Conservation (phyloP, 2,888 invertebrate genomes). For the Hypercompe scribonia region DNA sequence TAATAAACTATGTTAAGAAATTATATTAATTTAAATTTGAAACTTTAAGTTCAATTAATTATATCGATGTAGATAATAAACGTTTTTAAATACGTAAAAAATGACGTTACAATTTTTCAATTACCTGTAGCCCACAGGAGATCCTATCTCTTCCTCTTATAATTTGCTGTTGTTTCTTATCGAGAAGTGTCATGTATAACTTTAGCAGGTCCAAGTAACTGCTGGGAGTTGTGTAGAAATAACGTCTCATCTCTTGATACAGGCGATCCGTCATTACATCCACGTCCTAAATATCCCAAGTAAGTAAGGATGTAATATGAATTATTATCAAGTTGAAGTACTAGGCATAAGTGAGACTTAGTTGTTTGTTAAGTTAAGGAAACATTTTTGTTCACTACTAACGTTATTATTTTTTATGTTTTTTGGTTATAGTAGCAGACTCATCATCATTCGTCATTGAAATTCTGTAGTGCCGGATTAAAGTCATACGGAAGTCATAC, state of each 20-base stretch:
- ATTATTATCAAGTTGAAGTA: neutral
- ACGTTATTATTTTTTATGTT: neutral
- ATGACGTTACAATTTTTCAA: neutral
- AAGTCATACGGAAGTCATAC: no score
- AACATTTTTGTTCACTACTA: neutral
- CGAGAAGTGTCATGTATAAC: conserved; percentile 90
- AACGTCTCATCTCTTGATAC: conserved; percentile 93
- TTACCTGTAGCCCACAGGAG: conserved; percentile 89
- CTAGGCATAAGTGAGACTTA: neutral
- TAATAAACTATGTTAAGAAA: no score
- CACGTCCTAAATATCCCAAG: conserved; percentile 87
- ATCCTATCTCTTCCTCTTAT: conserved; percentile 89
- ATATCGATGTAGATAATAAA: neutral
- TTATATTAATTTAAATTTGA: neutral
- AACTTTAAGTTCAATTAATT: neutral
- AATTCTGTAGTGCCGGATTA: neutral
- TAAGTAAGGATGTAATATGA: neutral
- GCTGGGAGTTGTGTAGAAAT: conserved; percentile 96
- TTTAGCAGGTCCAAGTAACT: conserved; percentile 95
- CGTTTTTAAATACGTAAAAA: neutral
- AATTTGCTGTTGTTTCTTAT: conserved; percentile 90
- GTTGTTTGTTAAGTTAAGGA: neutral
- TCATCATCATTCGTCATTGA: no score
- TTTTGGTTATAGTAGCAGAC: neutral
- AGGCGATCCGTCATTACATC: conserved; percentile 91